Conservation (phyloP, 2,888 invertebrate species). For the Lasioglossum pauxillum region DNA sequence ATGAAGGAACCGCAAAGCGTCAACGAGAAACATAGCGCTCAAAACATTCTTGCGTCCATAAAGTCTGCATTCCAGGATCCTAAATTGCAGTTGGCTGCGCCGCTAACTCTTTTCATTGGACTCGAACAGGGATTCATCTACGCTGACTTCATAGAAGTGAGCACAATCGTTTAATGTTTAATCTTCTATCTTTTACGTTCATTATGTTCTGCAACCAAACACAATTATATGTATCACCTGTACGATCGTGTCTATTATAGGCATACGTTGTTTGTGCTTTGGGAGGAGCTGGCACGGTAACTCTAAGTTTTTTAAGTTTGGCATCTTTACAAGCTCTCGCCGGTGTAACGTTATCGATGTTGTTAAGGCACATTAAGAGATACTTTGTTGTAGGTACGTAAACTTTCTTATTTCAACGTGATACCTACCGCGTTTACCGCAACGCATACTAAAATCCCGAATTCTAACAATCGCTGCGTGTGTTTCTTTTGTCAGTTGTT, state of each 20-base stretch:
- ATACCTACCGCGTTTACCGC: no score
- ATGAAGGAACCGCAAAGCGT: conserved; percentile 78
- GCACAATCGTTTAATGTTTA: not conserved
- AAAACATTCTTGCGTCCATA: conserved; percentile 84
- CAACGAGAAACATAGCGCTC: conserved; percentile 71
- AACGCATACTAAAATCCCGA: not conserved
- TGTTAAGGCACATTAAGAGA: conserved; percentile 90
- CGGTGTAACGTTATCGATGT: conserved; percentile 92
- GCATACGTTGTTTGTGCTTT: conserved; percentile 93
- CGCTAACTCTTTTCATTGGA: conserved; percentile 92
- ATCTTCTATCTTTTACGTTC: not conserved
- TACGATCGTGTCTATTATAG: conserved; percentile 84
- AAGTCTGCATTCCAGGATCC: conserved; percentile 87
- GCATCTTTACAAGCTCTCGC: conserved; percentile 91
- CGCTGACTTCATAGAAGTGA: conserved; percentile 92
- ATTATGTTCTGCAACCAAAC: not conserved
- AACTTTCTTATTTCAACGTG: not conserved
- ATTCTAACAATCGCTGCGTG: not conserved
- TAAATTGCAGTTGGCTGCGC: conserved; percentile 89
- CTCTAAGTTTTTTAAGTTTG: conserved; percentile 90
- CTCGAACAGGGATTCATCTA: conserved; percentile 94
- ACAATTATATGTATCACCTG: not conserved
- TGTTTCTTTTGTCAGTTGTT: conserved; percentile 86
- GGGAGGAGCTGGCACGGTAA: conserved; percentile 89
- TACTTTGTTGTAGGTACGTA: conserved; percentile 89